Evolutionary conservation across 2,797 vertebrate genomes (phyloP), one percentile per base, ranked within the genome.

Genomic region (Anomalospiza imberbis): DNA sequence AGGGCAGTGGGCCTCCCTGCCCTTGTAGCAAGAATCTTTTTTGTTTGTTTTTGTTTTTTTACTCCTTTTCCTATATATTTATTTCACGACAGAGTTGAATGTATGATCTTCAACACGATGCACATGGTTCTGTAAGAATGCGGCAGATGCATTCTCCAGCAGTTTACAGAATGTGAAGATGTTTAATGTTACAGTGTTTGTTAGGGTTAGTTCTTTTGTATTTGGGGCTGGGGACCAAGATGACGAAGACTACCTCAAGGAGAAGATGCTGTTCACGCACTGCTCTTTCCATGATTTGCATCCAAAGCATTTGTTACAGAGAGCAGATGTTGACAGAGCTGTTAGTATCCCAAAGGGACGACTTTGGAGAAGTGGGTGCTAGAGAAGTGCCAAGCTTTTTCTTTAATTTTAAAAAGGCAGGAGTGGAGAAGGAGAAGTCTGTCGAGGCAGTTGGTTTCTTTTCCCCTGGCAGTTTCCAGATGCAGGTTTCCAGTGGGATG

Each of bases 71-170:
- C 98, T 98, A 98, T 99, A 98, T 99, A 99, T 99, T 99, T 99
- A 99, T 99, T 99, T 99, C 99, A 99, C 98, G 99, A 99, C 99
- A 99, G 99, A 99, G 99, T 99, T 99, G 99, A 99, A 99, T 99
- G 99, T 99, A 99, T 99, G 98, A 99, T 99, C 99, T 99, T 99
- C 99, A 99, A 99, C 99, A 98, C 98, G 97, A 98, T 99, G 99
- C 99, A 99, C 98, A 98, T 98, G 98, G 98, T 98, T 99, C 98
- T 98, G 98, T 99, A 98, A 97, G 98, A 98, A 98, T 99, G 99
- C 99, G 98, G 98, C 98, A 95, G 97, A 98, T 98, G 98, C 99
- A 98, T 99, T 98, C 98, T 98, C 98, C 98, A 98, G 98, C 98
- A 96, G 99, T 99, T 99, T 99, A 99, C 99, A 99, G 98, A 99